Evolutionary conservation across 2,888 invertebrate species (phyloP).

Genomic region (Augochlorella aurata): DNA sequence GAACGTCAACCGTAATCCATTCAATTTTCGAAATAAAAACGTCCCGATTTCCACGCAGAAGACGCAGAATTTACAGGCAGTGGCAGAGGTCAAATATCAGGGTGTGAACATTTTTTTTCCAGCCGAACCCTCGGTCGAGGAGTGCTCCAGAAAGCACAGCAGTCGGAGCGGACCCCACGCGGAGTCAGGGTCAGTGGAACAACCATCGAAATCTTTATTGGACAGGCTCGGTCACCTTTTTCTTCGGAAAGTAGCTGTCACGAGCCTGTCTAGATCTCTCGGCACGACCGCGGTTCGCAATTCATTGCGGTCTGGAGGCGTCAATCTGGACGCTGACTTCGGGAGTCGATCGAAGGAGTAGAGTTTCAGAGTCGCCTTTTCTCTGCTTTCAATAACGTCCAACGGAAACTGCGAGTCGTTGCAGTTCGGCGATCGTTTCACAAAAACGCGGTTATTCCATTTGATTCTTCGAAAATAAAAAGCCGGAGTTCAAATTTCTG

Average conservation of each 20-base stretch:
- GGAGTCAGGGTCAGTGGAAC: conserved; percentile 76
- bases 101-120: conserved; percentile 64
- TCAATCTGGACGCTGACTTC: conserved; percentile 33
- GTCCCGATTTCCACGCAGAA: not conserved
- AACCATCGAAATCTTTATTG: conserved; percentile 72
- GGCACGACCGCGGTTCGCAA: conserved; percentile 44
- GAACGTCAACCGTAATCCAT: no score
- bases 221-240: conserved; percentile 72
- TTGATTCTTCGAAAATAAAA: not conserved
- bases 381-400: not conserved
- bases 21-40: no score
- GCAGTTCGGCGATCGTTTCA: not conserved
- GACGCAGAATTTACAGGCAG: not conserved
- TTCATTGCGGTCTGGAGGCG: conserved; percentile 39
- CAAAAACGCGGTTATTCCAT: conserved; percentile 3
- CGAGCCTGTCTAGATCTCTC: conserved; percentile 53
- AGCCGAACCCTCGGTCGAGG: conserved; percentile 68
- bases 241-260: conserved; percentile 65
- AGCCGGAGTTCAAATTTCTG: conserved; percentile 2
- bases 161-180: conserved; percentile 75
- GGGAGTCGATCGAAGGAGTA: conserved; percentile 58
- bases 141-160: conserved; percentile 62
- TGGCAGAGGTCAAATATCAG: conserved; percentile 69
- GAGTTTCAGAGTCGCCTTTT: conserved; percentile 56
- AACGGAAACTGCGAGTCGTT: conserved; percentile 35